phyloP scores from a whole-genome alignment of 2,797 vertebrate genomes.

The Onychomys torridus region DNA sequence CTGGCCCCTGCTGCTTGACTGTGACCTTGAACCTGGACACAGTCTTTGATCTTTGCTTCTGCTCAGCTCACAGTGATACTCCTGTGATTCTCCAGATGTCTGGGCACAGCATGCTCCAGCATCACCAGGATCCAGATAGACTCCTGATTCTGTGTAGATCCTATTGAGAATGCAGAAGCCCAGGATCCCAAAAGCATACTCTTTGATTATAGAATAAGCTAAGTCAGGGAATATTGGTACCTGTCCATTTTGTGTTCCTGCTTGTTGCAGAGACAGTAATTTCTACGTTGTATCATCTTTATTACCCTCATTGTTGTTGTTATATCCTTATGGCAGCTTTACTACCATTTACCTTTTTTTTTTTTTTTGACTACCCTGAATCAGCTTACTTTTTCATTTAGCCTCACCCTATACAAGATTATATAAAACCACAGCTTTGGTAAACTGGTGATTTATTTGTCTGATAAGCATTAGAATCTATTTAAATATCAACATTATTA shows the following conservation, averaged over 20 bases:
- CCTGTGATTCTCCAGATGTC: background rate
- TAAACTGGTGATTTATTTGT: conserved; percentile 17
- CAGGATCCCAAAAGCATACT: background rate
- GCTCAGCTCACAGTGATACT: conserved; percentile 43
- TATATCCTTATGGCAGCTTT: background rate
- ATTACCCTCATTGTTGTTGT: background rate
- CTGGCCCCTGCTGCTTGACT: conserved; percentile 29
- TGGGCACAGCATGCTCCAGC: background rate
- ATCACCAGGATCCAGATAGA: background rate
- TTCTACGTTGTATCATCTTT: conserved; percentile 11
- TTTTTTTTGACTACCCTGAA: conserved; percentile 17
- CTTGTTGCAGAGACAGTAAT: background rate
- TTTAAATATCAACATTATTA: conserved; percentile 11
- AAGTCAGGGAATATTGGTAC: background rate
- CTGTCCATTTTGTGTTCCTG: background rate
- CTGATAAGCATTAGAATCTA: background rate
- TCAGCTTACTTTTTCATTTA: conserved; percentile 35
- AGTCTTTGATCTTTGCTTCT: conserved; percentile 37
- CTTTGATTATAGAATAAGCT: background rate
- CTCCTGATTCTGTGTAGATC: background rate
- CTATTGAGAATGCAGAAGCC: conserved; percentile 26
- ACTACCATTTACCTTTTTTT: background rate
- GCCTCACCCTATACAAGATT: background rate
- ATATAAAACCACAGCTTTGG: conserved; percentile 26
- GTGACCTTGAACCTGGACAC: conserved; percentile 17